A percentile compares a stretch with the other conserved stretches of the same genome.
Evolutionary conservation across 2,113 vertebrate species (phyloP).

Genomic region (Mesocricetus auratus): DNA sequence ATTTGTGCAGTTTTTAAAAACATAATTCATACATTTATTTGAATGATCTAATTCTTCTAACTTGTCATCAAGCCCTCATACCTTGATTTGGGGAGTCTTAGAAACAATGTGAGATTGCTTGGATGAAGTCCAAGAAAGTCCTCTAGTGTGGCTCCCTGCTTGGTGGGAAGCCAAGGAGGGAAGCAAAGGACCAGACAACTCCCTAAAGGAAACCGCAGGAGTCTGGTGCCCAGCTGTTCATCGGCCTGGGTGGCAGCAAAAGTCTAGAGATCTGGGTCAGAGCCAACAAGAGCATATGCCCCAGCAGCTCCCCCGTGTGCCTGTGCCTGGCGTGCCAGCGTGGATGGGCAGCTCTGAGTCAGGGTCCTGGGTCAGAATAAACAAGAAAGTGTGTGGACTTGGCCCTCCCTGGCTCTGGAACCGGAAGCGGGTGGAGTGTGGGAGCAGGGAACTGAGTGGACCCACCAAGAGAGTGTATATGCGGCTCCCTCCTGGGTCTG

Average conservation of each 20-base stretch:
- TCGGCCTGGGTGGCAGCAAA: neutral
- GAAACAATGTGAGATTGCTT: neutral
- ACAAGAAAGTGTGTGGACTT: neutral
- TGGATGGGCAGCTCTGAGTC: neutral
- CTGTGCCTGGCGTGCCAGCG: neutral
- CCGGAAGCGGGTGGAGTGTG: neutral
- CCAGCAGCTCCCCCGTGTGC: neutral
- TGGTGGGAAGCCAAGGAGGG: neutral
- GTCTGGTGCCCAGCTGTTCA: neutral
- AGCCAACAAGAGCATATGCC: neutral
- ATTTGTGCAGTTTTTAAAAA: neutral
- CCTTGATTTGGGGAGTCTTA: neutral
- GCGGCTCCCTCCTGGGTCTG: neutral
- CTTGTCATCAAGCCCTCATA: neutral
- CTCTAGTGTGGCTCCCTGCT: neutral
- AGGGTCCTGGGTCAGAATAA: neutral
- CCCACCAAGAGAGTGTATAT: neutral
- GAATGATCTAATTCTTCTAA: neutral
- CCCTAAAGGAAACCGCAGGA: neutral
- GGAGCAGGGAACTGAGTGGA: neutral
- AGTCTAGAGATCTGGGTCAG: neutral
- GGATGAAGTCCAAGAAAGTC: neutral
- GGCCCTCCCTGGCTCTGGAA: neutral
- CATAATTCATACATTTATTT: neutral
- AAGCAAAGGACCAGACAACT: neutral